Percentiles rank a stretch among this genome's conserved stretches.
Evolutionary conservation across 2,797 vertebrate genomes (phyloP).

Genomic region (Ptychadena robeensis): DNA sequence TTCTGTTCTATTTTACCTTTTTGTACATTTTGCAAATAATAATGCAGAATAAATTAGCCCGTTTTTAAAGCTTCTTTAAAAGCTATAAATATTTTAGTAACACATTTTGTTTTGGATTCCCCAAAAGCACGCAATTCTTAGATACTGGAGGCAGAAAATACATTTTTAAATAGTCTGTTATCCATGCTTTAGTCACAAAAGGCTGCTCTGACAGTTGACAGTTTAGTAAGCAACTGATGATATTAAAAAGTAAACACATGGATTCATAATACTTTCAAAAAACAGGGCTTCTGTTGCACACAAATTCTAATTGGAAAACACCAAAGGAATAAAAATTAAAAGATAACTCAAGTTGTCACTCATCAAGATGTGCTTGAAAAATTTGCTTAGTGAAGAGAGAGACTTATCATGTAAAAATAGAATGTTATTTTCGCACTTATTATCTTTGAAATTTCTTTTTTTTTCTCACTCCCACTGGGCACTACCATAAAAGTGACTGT

Average conservation of each 20-base stretch:
- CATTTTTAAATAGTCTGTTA: constrained; percentile 61
- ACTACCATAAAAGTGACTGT: constrained; percentile 41
- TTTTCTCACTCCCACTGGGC: constrained; percentile 25
- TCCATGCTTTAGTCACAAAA: constrained; percentile 57
- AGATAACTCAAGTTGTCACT: constrained; percentile 54
- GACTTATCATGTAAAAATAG: constrained; percentile 55
- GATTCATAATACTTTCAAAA: constrained; percentile 48
- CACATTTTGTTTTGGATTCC: constrained; percentile 48
- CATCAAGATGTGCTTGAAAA: constrained; percentile 52
- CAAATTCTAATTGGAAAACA: constrained; percentile 48
- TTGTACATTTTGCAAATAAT: constrained; percentile 31
- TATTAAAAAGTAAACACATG: constrained; percentile 57
- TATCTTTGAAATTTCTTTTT: constrained; percentile 35
- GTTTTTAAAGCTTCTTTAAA: constrained; percentile 40
- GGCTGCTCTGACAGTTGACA: constrained; percentile 57
- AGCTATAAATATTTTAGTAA: constrained; percentile 54
- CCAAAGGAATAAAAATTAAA: constrained; percentile 51
- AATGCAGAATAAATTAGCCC: constrained; percentile 37
- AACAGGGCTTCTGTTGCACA: constrained; percentile 29
- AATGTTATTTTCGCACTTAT: constrained; percentile 51
- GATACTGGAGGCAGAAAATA: constrained; percentile 55
- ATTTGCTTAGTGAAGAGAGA: constrained; percentile 24
- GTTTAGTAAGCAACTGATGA: constrained; percentile 56
- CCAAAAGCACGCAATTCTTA: constrained; percentile 51
- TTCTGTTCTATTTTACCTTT: background rate